phyloP scores from a whole-genome alignment of 1,140 invertebrate genomes.

The Drosophila baimaii region DNA sequence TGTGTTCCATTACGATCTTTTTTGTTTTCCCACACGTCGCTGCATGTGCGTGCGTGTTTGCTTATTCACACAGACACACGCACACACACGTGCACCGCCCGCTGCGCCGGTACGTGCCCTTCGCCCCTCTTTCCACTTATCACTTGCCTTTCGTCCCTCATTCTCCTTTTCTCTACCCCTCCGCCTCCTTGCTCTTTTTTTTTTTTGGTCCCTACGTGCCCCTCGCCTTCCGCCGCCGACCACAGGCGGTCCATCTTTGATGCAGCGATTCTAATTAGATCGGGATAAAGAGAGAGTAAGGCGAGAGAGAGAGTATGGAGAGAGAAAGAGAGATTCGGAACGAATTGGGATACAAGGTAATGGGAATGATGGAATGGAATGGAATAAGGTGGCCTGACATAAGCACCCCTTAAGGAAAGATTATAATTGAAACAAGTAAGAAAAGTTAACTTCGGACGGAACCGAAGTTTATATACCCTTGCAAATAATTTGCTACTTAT shows the following conservation, averaged over 20 bases:
- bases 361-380: background rate
- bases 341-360: background rate
- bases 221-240: constrained; percentile 24
- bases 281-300: background rate
- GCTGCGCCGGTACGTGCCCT: constrained; percentile 38
- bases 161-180: background rate
- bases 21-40: constrained; percentile 24
- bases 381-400: background rate
- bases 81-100: constrained; percentile 31
- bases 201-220: constrained; percentile 25
- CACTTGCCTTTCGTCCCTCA: background rate
- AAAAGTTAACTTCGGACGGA: no score
- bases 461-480: no score
- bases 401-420: no score
- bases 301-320: background rate
- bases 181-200: background rate
- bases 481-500: no score
- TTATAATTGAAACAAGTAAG: no score
- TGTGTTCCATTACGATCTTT: background rate
- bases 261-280: constrained; percentile 40
- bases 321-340: background rate
- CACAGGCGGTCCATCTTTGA: constrained; percentile 32
- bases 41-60: constrained; percentile 33
- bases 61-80: constrained; percentile 2
- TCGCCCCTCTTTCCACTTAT: constrained; percentile 25